Percentiles rank a stretch among this genome's conserved stretches.
phyloP scores from a whole-genome alignment of 2,888 invertebrate genomes.

The Noctua janthina region DNA sequence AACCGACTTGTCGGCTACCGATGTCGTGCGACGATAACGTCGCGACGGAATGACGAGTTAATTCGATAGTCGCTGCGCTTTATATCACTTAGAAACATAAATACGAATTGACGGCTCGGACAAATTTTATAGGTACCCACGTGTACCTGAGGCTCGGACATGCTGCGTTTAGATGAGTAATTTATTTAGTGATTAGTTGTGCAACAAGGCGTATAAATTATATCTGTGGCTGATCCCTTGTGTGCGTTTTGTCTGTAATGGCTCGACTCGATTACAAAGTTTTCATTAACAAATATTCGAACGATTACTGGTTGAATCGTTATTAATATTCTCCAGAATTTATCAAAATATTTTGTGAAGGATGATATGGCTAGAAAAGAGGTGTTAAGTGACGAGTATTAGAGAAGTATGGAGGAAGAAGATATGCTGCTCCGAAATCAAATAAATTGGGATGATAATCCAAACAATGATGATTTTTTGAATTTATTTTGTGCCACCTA shows the following conservation, averaged over 20 bases:
- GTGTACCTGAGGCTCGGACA: slow-evolving; percentile 38
- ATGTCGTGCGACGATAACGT: slow-evolving; percentile 83
- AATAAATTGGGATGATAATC: neutral
- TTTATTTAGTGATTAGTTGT: slow-evolving; percentile 59
- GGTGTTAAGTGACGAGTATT: neutral
- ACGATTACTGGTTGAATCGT: neutral
- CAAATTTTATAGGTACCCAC: slow-evolving; percentile 70
- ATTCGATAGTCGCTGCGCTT: slow-evolving; percentile 83
- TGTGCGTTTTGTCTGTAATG: neutral
- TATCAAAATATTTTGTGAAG: neutral
- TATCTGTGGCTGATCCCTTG: slow-evolving; percentile 12
- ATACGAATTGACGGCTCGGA: slow-evolving; percentile 78
- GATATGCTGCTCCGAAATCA: neutral
- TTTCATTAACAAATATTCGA: too few species aligned
- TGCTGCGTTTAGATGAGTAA: slow-evolving; percentile 53
- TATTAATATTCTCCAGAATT: neutral
- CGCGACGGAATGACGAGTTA: slow-evolving; percentile 82
- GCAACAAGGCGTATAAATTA: slow-evolving; percentile 49
- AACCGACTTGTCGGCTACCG: slow-evolving; percentile 78
- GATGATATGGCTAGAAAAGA: neutral
- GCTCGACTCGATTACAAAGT: neutral
- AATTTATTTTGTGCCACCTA: neutral
- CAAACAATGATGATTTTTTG: neutral
- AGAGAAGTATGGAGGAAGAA: neutral
- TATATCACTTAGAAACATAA: slow-evolving; percentile 77